Percentiles rank a stretch among this genome's conserved stretches.
Evolutionary conservation across 2,888 invertebrate species (phyloP).

Genomic region (Tanypteryx hageni): DNA sequence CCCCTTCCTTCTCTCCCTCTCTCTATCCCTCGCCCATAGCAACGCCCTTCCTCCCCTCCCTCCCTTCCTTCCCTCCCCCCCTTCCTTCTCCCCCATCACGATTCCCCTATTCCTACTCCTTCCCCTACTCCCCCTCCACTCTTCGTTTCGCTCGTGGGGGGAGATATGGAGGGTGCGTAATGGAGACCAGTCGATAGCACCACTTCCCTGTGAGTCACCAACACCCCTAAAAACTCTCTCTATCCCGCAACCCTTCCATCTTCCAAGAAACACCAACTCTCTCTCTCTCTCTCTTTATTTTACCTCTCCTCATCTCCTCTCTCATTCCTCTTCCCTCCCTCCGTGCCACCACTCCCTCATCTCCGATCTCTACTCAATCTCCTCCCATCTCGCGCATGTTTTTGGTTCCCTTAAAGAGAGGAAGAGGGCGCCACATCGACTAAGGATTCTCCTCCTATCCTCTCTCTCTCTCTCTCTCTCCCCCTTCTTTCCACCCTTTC

Average conservation of each 20-base stretch:
- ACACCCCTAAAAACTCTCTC: neutral
- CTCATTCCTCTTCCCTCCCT: neutral
- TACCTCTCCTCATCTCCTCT: neutral
- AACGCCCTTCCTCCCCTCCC: neutral
- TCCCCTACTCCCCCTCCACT: neutral
- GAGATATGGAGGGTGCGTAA: neutral
- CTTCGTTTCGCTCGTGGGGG: neutral
- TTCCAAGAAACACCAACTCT: neutral
- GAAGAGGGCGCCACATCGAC: neutral
- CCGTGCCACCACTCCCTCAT: neutral
- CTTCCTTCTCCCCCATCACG: neutral
- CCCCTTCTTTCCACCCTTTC: neutral
- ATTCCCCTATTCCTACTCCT: no score
- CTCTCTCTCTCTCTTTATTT: neutral
- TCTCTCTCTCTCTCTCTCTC: neutral
- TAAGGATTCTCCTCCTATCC: neutral
- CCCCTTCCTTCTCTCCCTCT: neutral
- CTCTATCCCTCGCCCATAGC: neutral
- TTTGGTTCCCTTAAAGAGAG: neutral
- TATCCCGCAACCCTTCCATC: neutral
- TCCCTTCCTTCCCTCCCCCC: neutral
- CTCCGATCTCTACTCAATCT: neutral
- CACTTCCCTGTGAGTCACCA: constrained; percentile 31
- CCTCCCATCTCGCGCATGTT: neutral
- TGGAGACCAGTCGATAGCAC: constrained; percentile 31